phyloP scores from a whole-genome alignment of 37 sponge, comb jelly and placozoan species.

The Cliona cf. orientalis region DNA sequence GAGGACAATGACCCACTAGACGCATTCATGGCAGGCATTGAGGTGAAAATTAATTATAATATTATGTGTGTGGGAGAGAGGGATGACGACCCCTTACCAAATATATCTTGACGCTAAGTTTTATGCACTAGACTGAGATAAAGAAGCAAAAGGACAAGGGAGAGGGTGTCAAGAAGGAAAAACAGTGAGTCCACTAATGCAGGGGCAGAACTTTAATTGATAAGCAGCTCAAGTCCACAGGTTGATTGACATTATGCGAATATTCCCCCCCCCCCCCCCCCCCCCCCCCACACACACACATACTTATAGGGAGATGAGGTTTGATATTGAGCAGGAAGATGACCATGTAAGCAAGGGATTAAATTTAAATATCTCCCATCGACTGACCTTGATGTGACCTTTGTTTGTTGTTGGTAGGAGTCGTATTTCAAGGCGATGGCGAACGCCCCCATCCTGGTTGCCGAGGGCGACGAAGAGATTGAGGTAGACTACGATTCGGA shows the following conservation, averaged over 20 bases:
- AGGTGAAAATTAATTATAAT: conserved; percentile 40
- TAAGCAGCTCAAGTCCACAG: too few relatives aligned
- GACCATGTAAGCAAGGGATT: conserved; percentile 78
- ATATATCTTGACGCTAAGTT: neutral
- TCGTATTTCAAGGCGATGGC: conserved; percentile 92
- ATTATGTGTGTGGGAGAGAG: neutral
- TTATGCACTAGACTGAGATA: conserved; percentile 20
- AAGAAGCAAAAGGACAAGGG: conserved; percentile 28
- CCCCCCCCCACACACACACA: neutral
- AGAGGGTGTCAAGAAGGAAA: neutral
- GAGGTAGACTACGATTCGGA: conserved; percentile 95
- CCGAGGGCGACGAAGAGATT: conserved; percentile 86
- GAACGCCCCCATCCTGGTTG: conserved; percentile 68
- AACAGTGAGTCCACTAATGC: neutral
- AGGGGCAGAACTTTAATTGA: neutral
- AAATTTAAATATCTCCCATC: neutral
- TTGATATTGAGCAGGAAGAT: conserved; percentile 96
- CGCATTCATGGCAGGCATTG: conserved; percentile 97
- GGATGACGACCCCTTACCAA: neutral
- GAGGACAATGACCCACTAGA: conserved; percentile 95
- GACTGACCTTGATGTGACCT: neutral
- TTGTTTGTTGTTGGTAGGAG: conserved; percentile 47
- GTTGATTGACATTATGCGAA: too few relatives aligned
- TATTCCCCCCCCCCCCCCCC: neutral
- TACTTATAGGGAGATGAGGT: conserved; percentile 62